Conservation (phyloP, 2,113 vertebrate species). For the Plestiodon gilberti region DNA sequence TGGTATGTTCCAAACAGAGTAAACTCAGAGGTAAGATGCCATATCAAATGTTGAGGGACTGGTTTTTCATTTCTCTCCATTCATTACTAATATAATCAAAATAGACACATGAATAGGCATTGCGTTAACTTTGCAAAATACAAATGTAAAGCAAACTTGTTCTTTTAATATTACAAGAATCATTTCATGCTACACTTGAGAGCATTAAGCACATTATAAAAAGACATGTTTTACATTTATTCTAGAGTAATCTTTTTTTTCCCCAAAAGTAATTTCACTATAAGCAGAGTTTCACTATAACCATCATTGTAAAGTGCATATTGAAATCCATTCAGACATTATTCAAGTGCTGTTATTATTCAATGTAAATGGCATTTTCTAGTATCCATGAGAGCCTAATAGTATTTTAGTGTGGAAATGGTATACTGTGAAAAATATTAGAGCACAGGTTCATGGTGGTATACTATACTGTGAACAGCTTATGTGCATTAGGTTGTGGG, state of each 20-base stretch:
- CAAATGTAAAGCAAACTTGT: not conserved
- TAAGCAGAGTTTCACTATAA: constrained; percentile 6
- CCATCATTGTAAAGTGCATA: constrained; percentile 1
- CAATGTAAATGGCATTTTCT: constrained; percentile 3
- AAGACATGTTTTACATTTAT: not conserved
- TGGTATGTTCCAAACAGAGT: constrained; percentile 1
- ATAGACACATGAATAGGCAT: not conserved
- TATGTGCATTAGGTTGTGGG: not conserved
- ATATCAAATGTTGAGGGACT: constrained; percentile 8
- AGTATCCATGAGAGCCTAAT: not conserved
- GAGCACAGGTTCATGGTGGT: not conserved
- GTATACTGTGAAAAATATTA: not conserved
- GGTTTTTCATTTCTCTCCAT: not conserved
- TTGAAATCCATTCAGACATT: not conserved
- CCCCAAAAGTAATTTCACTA: not conserved
- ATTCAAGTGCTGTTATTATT: constrained; percentile 2
- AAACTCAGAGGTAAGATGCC: constrained; percentile 48
- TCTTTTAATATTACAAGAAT: not conserved
- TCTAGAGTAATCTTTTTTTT: not conserved
- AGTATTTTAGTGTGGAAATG: not conserved
- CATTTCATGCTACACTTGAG: not conserved
- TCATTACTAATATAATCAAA: too few species aligned
- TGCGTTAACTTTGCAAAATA: not conserved
- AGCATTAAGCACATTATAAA: not conserved
- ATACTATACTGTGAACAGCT: not conserved